These are phyloP conservation scores for Tinea trinotella DNA, from an alignment of 2,888 invertebrate species.

Conservation along the genomic window DNA sequence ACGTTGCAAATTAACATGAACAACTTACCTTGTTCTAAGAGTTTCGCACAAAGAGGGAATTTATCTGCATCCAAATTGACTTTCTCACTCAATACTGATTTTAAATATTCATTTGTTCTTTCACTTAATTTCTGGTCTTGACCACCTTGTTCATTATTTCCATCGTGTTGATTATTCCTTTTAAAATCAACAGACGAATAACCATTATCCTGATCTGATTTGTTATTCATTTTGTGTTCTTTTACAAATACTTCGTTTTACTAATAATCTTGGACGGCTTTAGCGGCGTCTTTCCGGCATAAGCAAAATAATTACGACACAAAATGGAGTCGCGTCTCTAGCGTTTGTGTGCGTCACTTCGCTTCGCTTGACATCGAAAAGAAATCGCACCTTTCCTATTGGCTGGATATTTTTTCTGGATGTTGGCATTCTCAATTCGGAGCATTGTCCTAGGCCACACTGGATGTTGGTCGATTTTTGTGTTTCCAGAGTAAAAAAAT, in stretches of 20 bases:
- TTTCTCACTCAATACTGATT: conserved; percentile 81
- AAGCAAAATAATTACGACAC: not conserved
- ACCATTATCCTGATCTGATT: conserved; percentile 27
- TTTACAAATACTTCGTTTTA: not conserved
- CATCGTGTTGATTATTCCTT: conserved; percentile 40
- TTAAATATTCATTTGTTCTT: conserved; percentile 84
- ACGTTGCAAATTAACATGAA: too few species aligned
- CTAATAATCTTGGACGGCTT: not conserved
- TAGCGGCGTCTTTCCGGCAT: not conserved
- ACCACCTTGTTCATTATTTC: conserved; percentile 62
- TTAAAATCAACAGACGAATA: conserved; percentile 64
- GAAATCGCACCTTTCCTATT: too few species aligned
- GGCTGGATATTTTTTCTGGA: too few species aligned
- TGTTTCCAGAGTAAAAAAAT: too few species aligned
- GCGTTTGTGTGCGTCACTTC: too few species aligned
- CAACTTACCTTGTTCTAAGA: conserved; percentile 80
- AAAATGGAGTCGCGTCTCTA: not conserved
- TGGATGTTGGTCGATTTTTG: too few species aligned
- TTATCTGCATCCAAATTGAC: conserved; percentile 76
- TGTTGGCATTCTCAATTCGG: too few species aligned
- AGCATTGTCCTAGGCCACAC: too few species aligned
- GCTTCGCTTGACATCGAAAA: too few species aligned
- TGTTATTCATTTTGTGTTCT: not conserved
- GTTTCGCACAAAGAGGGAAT: conserved; percentile 78
- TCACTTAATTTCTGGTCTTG: conserved; percentile 74